Conservation (phyloP, 2,113 vertebrate species). For the Bagarius yarrelli region DNA sequence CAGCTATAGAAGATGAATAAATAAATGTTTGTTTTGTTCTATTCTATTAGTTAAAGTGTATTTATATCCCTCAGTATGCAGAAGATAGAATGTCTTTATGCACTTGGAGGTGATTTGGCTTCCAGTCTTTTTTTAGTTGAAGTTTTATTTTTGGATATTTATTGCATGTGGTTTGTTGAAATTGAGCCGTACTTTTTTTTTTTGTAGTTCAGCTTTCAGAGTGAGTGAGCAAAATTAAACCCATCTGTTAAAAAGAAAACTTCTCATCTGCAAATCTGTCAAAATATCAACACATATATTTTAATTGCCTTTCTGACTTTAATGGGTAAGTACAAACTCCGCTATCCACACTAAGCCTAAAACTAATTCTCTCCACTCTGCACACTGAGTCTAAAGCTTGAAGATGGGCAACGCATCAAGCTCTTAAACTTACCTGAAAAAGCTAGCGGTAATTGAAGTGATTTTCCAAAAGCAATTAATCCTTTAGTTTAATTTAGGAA, state of each 20-base stretch:
- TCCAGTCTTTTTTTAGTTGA: slow-evolving; percentile 14
- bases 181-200: slow-evolving; percentile 21
- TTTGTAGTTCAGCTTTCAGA: not conserved
- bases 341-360: slow-evolving; percentile 4
- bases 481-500: slow-evolving; percentile 30
- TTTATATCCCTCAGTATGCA: slow-evolving; percentile 10
- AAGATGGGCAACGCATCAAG: slow-evolving; percentile 13
- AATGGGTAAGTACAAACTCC: not conserved
- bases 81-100: slow-evolving; percentile 13
- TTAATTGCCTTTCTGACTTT: not conserved
- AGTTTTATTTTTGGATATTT: slow-evolving; percentile 20
- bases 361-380: slow-evolving; percentile 20
- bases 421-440: slow-evolving; percentile 10
- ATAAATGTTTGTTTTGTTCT: slow-evolving; percentile 21
- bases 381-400: slow-evolving; percentile 3
- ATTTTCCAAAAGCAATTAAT: slow-evolving; percentile 34
- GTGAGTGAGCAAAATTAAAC: not conserved
- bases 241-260: not conserved
- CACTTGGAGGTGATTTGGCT: slow-evolving; percentile 30
- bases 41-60: not conserved
- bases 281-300: slow-evolving; percentile 17
- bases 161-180: slow-evolving; percentile 7
- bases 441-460: slow-evolving; percentile 20
- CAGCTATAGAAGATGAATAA: too few species aligned
- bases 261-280: not conserved